Evolutionary conservation across 2,797 vertebrate genomes (phyloP).

Genomic region (Darevskia mixta): DNA sequence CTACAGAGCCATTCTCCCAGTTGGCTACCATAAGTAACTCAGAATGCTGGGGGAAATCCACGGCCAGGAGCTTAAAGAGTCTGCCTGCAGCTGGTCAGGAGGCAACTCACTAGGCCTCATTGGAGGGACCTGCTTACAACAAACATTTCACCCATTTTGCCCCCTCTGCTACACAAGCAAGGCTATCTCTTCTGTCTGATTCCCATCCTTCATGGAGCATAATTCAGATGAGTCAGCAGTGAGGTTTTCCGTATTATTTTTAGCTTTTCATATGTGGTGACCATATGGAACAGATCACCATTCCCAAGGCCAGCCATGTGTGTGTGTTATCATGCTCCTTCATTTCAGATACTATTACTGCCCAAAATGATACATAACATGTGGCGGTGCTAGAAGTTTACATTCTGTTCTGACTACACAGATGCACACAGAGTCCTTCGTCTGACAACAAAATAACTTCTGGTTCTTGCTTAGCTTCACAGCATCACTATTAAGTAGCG

Average conservation of each 20-base stretch:
- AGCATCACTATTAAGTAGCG: neutral
- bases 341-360: conserved; percentile 27
- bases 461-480: neutral
- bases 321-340: conserved; percentile 14
- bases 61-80: neutral
- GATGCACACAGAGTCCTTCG: neutral
- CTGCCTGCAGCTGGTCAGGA: conserved; percentile 1
- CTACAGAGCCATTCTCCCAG: neutral
- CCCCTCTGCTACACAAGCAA: neutral
- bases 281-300: conserved; percentile 23
- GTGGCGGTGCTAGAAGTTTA: neutral
- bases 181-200: neutral
- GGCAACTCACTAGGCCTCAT: neutral
- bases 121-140: neutral
- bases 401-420: neutral
- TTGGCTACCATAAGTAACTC: conserved; percentile 4
- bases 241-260: conserved; percentile 29
- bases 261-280: conserved; percentile 7
- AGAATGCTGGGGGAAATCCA: conserved; percentile 2
- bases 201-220: neutral
- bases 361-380: conserved; percentile 16
- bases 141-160: neutral
- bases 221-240: conserved; percentile 31
- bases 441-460: neutral
- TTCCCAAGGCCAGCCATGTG: conserved; percentile 9